phyloP scores from a whole-genome alignment of 2,888 invertebrate species.

The Tipula lateralis region DNA sequence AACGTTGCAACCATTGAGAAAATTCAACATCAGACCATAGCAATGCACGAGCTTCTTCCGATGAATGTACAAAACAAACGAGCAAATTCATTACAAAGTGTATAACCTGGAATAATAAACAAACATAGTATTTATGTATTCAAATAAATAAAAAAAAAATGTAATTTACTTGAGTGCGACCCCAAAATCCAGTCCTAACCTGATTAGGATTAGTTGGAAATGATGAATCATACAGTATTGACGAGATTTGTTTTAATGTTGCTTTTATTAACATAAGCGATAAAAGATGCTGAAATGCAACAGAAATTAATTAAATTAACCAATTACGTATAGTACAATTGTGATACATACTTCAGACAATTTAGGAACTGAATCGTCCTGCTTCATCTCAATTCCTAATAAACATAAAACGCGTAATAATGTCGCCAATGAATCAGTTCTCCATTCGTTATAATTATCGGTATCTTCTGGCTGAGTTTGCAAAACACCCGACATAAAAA shows the following conservation, averaged over 20 bases:
- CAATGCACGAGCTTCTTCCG: constrained; percentile 68
- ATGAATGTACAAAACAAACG: constrained; percentile 89
- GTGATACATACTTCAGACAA: neutral
- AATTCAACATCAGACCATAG: constrained; percentile 71
- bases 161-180: constrained; percentile 66
- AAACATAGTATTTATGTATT: constrained; percentile 25
- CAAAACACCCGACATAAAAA: constrained; percentile 80
- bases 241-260: constrained; percentile 77
- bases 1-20: constrained; percentile 74
- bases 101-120: constrained; percentile 56
- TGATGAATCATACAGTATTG: constrained; percentile 82
- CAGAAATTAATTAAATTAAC: constrained; percentile 47
- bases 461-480: constrained; percentile 70
- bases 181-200: constrained; percentile 90
- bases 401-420: constrained; percentile 80
- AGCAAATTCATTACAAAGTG: constrained; percentile 89
- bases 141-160: neutral
- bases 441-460: constrained; percentile 66
- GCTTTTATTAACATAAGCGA: constrained; percentile 81
- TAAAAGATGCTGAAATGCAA: constrained; percentile 50
- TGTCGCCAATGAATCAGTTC: constrained; percentile 88
- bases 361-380: constrained; percentile 56
- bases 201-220: constrained; percentile 73
- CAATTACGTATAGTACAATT: too few species aligned
- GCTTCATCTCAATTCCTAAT: constrained; percentile 63